Conservation (phyloP, 2,888 invertebrate genomes). For the Drosophila subquinaria region DNA sequence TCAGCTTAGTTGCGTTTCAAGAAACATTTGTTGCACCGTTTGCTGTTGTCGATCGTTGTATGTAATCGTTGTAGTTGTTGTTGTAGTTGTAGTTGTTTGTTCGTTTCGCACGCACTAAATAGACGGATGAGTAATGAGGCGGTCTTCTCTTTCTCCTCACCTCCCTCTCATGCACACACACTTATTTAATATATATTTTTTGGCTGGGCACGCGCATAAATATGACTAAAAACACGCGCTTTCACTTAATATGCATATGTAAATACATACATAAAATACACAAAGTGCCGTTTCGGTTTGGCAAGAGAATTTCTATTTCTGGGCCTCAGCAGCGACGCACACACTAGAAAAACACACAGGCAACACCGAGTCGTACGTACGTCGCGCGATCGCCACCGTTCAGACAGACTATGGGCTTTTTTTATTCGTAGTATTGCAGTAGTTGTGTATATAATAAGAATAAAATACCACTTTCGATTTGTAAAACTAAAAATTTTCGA, state of each 20-base stretch:
- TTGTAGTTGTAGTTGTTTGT: slow-evolving; percentile 25
- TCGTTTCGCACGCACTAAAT: slow-evolving; percentile 58
- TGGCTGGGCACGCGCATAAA: slow-evolving; percentile 58
- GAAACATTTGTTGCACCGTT: slow-evolving; percentile 76
- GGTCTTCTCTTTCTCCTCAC: slow-evolving; percentile 13
- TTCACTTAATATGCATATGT: slow-evolving; percentile 53
- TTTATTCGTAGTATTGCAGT: neutral
- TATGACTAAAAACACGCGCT: slow-evolving; percentile 60
- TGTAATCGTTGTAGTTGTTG: slow-evolving; percentile 19
- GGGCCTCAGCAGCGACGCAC: slow-evolving; percentile 42
- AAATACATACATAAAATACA: slow-evolving; percentile 35
- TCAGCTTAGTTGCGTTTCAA: slow-evolving; percentile 51
- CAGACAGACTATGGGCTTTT: neutral
- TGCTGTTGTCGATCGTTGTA: slow-evolving; percentile 49
- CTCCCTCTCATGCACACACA: neutral
- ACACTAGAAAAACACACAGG: slow-evolving; percentile 27
- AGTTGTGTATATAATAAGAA: slow-evolving; percentile 11
- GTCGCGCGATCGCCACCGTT: slow-evolving; percentile 17
- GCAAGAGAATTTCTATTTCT: slow-evolving; percentile 65
- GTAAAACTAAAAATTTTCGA: slow-evolving; percentile 49
- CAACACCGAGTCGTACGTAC: slow-evolving; percentile 14
- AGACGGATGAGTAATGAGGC: slow-evolving; percentile 70
- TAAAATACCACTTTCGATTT: slow-evolving; percentile 33
- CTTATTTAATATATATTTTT: slow-evolving; percentile 32
- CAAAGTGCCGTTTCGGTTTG: slow-evolving; percentile 50